Conservation (phyloP, 2,888 invertebrate species). For the Eupithecia subfuscata region DNA sequence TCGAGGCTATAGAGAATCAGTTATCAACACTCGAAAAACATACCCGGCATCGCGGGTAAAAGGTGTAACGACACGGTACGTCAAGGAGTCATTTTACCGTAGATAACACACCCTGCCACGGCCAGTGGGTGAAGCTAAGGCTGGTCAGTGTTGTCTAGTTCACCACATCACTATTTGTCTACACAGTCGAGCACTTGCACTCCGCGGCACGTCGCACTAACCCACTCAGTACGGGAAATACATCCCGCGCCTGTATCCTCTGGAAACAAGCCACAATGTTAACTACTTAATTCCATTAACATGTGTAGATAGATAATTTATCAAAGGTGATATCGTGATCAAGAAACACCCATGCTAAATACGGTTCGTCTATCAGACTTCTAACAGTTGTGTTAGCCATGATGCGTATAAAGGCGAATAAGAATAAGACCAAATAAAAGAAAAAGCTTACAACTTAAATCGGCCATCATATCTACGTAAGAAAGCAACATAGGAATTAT, state of each 20-base stretch:
- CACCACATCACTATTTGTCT: slow-evolving; percentile 3
- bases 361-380: neutral
- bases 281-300: slow-evolving; percentile 43
- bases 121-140: neutral
- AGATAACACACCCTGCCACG: neutral
- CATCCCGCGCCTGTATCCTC: slow-evolving; percentile 87
- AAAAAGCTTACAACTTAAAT: slow-evolving; percentile 32
- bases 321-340: neutral
- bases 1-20: neutral
- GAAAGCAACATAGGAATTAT: slow-evolving; percentile 37
- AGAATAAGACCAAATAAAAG: slow-evolving; percentile 22
- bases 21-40: too few species aligned
- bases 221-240: slow-evolving; percentile 88
- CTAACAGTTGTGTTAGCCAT: slow-evolving; percentile 30
- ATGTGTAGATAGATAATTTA: neutral
- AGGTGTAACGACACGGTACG: too few species aligned
- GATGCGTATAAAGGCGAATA: slow-evolving; percentile 32
- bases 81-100: neutral
- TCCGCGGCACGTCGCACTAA: slow-evolving; percentile 57
- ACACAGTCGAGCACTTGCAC: slow-evolving; percentile 33
- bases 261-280: slow-evolving; percentile 82
- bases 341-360: slow-evolving; percentile 30
- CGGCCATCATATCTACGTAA: slow-evolving; percentile 27
- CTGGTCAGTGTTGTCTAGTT: neutral
- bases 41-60: too few species aligned